Evolutionary conservation across 2,888 invertebrate species (phyloP), one percentile per base, ranked within the genome.

Genomic region (Drosophila peninsularis): DNA sequence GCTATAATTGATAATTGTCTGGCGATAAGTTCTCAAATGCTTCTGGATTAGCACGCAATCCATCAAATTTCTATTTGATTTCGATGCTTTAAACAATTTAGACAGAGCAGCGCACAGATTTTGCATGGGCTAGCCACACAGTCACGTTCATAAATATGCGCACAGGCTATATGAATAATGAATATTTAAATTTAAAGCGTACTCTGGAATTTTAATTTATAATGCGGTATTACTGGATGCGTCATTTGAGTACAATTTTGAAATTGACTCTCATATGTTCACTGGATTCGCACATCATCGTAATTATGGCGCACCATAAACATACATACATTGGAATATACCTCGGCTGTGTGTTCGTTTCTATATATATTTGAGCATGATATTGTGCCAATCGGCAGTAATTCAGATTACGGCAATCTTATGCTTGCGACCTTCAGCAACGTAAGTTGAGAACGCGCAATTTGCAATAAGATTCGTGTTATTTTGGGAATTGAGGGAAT

Each of bases 1-100:
- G 36, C 32, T 52, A 62, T 70, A 62, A 57, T 64, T 62, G 69
- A 73, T 76, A 78, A 76, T 74, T 62, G 47, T 10, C 27, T 56
- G 14, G 39, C 41, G 78, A 73, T 78, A 65, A 78, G 36, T 34
- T 49, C 10, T 64, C 41, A 34, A 72, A 52, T 44, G 58, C 24
- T 2, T 42, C 45, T 36, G 45, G 53, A 78, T 75, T 75, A 75
- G 32, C 42, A 44, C 49, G 11, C 45, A 60, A 64, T 52, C 9
- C 19, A 4, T 3, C 21, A 14, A 13, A 19, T 9, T 17, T 47
- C 9, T 56, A 36, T 66, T 53, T 75, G 70, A 70, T 75, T 75
- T 53, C 53, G 36, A 57, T 57, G 62, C 36, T 41, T 13, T 21
- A 13, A 11, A 5, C 11, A 21, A 7, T 24, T 17, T 24, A 14